These are phyloP conservation scores for Falco naumanni DNA, from an alignment of 2,797 vertebrate genomes.

Conservation along the genomic window DNA sequence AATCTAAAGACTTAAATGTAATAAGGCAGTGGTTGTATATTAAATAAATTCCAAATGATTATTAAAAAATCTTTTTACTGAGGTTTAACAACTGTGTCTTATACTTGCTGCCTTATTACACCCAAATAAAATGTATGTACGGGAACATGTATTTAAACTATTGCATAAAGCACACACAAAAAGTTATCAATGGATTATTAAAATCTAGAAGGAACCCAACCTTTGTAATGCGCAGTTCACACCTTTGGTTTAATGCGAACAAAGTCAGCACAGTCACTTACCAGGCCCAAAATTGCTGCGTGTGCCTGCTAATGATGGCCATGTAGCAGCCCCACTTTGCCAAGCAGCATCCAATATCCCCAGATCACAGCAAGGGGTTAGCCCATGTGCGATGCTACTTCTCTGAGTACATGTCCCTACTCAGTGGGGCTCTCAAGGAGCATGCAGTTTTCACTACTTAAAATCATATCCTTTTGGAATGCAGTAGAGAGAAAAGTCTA, in stretches of 20 bases:
- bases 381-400: neutral
- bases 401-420: neutral
- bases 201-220: slow-evolving; percentile 49
- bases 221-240: slow-evolving; percentile 57
- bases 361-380: neutral
- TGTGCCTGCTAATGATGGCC: rapidly evolving
- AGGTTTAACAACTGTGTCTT: slow-evolving; percentile 74
- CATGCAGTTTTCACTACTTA: neutral
- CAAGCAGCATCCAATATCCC: too few relatives aligned
- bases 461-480: neutral
- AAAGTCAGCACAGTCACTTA: neutral
- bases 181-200: slow-evolving; percentile 68
- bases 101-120: slow-evolving; percentile 71
- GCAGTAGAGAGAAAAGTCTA: neutral
- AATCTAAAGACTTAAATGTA: slow-evolving; percentile 74
- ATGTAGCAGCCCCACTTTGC: neutral
- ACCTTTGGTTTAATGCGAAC: slow-evolving; percentile 33
- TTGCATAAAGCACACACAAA: slow-evolving; percentile 43
- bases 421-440: neutral
- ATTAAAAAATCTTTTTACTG: slow-evolving; percentile 74
- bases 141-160: slow-evolving; percentile 68
- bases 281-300: neutral
- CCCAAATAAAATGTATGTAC: slow-evolving; percentile 57
- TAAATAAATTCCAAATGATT: slow-evolving; percentile 79
- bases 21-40: slow-evolving; percentile 71